Conservation (phyloP, 2,888 invertebrate species). For the Pseudanteris insignis region DNA sequence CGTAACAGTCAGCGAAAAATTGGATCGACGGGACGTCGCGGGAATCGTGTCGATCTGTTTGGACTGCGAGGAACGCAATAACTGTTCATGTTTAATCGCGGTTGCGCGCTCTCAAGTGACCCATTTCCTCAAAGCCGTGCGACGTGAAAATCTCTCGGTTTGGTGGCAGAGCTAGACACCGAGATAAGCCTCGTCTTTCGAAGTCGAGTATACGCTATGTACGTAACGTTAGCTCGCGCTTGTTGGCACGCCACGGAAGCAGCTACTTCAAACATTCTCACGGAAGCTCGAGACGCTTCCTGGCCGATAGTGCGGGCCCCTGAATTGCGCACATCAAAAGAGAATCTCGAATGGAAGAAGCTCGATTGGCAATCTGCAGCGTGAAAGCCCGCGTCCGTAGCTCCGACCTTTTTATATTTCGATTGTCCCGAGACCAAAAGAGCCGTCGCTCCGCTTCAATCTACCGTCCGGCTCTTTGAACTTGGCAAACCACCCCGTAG, state of each 20-base stretch:
- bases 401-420: constrained; percentile 25
- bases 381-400: constrained; percentile 7
- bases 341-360: constrained; percentile 37
- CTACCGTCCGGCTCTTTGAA: constrained; percentile 13
- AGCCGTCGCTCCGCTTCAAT: constrained; percentile 21
- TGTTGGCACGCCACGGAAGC: constrained; percentile 43
- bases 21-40: not conserved
- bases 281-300: constrained; percentile 45
- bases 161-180: constrained; percentile 29
- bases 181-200: constrained; percentile 44
- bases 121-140: constrained; percentile 31
- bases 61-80: constrained; percentile 27
- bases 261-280: constrained; percentile 45
- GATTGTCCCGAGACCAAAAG: constrained; percentile 32
- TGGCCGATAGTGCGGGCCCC: constrained; percentile 34
- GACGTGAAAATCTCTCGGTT: constrained; percentile 32
- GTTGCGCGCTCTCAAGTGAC: constrained; percentile 35
- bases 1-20: not conserved
- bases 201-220: constrained; percentile 38
- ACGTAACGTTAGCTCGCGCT: constrained; percentile 36
- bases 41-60: too few species aligned
- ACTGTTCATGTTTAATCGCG: constrained; percentile 33
- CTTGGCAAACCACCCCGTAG: not conserved
- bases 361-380: constrained; percentile 29
- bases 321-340: constrained; percentile 39